Evolutionary conservation across 2,888 invertebrate genomes (phyloP).

Genomic region (Xestia sexstrigata): DNA sequence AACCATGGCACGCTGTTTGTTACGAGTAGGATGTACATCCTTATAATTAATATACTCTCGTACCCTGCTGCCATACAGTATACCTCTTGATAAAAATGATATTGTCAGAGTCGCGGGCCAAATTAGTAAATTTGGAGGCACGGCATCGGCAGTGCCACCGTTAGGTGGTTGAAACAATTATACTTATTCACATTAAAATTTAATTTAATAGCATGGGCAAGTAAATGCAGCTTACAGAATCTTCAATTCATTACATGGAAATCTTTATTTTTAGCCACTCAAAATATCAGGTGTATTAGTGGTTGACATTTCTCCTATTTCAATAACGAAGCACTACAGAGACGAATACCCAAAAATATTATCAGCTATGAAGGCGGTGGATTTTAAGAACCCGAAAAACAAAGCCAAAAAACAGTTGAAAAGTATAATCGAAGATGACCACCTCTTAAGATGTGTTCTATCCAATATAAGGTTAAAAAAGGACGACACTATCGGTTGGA

Average conservation of each 20-base stretch:
- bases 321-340: constrained; percentile 88
- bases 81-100: not conserved
- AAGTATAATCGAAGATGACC: constrained; percentile 85
- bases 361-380: constrained; percentile 80
- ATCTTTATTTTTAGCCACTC: constrained; percentile 83
- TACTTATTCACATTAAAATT: not conserved
- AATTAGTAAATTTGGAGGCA: not conserved
- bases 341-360: constrained; percentile 91
- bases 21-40: not conserved
- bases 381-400: constrained; percentile 74
- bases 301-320: constrained; percentile 92
- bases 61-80: not conserved
- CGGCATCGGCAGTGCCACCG: not conserved
- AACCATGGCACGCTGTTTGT: not conserved
- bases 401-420: constrained; percentile 74
- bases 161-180: not conserved
- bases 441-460: constrained; percentile 89
- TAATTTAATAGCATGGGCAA: not conserved
- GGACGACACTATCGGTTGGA: constrained; percentile 91
- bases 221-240: not conserved
- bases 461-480: constrained; percentile 88
- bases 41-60: not conserved
- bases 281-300: constrained; percentile 91
- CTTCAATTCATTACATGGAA: not conserved
- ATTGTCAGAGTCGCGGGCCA: not conserved